phyloP scores from a whole-genome alignment of 2,113 vertebrate species.

The Sphaerodactylus townsendi region DNA sequence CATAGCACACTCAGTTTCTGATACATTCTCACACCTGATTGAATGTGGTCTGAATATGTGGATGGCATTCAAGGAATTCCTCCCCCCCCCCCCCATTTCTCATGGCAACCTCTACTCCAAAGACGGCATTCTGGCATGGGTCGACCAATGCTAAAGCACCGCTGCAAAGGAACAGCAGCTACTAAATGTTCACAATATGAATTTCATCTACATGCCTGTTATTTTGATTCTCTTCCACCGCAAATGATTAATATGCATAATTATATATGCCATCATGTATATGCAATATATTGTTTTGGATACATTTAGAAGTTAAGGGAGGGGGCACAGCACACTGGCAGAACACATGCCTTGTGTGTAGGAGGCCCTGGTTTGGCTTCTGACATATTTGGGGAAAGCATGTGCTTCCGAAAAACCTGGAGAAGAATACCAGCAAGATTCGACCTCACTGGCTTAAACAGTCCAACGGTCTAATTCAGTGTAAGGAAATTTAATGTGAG shows the following conservation, averaged over 20 bases:
- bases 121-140: background rate
- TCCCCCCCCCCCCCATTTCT: background rate
- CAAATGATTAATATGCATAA: background rate
- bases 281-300: background rate
- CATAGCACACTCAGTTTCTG: no score
- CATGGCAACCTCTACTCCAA: background rate
- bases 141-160: background rate
- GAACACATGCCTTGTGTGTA: background rate
- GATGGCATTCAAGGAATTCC: no score
- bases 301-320: background rate
- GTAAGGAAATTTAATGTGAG: background rate
- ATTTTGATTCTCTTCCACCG: background rate
- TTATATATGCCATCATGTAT: background rate
- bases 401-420: background rate
- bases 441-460: no score
- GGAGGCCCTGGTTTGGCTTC: no score
- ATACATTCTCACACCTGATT: no score
- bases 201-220: background rate
- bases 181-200: background rate
- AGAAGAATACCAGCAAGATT: background rate
- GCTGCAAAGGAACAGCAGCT: background rate
- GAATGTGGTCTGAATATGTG: no score
- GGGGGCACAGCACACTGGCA: background rate
- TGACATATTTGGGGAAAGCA: no score
- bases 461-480: background rate